These are phyloP conservation scores for Hippocampus abdominalis DNA, from an alignment of 2,113 vertebrate species.

Conservation along the genomic window DNA sequence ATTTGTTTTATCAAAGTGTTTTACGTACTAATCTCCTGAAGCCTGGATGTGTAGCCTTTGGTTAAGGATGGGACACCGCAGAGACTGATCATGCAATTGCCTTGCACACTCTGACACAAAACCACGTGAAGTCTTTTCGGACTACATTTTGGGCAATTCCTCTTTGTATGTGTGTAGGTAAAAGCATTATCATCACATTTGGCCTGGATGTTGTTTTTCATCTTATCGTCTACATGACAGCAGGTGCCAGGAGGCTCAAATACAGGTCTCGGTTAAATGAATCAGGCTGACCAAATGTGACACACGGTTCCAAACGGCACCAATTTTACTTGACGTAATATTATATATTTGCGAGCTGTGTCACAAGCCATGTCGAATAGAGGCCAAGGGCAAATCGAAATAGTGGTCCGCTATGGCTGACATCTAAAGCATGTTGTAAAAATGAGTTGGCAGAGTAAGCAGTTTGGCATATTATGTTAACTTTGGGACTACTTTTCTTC, in stretches of 20 bases:
- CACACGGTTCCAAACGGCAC: not conserved
- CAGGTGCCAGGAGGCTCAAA: slow-evolving; percentile 40
- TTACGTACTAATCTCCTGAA: slow-evolving; percentile 21
- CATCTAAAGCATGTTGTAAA: slow-evolving; percentile 4
- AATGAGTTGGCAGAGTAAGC: slow-evolving; percentile 25
- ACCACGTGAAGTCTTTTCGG: slow-evolving; percentile 40
- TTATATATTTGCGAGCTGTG: not conserved
- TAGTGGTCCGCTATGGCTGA: slow-evolving; percentile 6
- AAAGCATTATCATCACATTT: slow-evolving; percentile 50
- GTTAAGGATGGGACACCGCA: slow-evolving; percentile 28
- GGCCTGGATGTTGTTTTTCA: slow-evolving; percentile 51
- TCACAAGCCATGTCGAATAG: not conserved
- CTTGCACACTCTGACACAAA: slow-evolving; percentile 1
- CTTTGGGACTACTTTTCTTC: slow-evolving; percentile 21
- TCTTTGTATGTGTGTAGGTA: slow-evolving; percentile 33
- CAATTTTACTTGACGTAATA: not conserved
- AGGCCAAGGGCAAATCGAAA: not conserved
- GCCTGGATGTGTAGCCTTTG: not conserved
- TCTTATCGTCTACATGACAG: slow-evolving; percentile 45
- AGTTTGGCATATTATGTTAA: slow-evolving; percentile 34
- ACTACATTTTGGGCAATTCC: slow-evolving; percentile 36
- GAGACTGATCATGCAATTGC: not conserved
- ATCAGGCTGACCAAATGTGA: slow-evolving; percentile 29
- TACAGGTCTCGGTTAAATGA: slow-evolving; percentile 11
- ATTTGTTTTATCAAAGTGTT: slow-evolving; percentile 18